A percentile compares a stretch with the other conserved stretches of the same genome.
phyloP scores from a whole-genome alignment of 2,888 invertebrate species.

The Drosophila nr. medialis region DNA sequence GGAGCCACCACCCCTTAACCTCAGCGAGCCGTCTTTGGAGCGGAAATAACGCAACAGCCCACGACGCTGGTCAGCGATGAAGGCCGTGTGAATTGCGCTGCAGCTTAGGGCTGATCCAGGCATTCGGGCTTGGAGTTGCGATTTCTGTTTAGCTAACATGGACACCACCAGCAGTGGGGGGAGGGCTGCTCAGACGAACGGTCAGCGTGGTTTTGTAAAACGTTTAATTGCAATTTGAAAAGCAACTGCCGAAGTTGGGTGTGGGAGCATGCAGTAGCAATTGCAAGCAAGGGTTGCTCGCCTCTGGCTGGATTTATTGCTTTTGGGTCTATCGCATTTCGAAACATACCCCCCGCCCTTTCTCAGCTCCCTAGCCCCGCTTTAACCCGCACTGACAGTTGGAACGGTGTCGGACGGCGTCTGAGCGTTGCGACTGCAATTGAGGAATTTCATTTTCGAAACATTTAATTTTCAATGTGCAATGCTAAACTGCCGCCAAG shows the following conservation, averaged over 20 bases:
- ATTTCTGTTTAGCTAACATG: constrained; percentile 72
- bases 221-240: constrained; percentile 82
- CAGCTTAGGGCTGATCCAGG: constrained; percentile 45
- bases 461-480: constrained; percentile 78
- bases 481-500: constrained; percentile 56
- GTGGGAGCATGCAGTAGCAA: constrained; percentile 11
- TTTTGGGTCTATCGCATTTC: constrained; percentile 71
- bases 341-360: not conserved
- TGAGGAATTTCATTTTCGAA: constrained; percentile 81
- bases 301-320: constrained; percentile 70
- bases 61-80: constrained; percentile 57
- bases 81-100: constrained; percentile 68
- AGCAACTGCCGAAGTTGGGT: constrained; percentile 42
- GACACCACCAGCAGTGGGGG: constrained; percentile 17
- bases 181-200: constrained; percentile 49
- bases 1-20: not conserved
- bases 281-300: constrained; percentile 64
- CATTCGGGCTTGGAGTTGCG: constrained; percentile 17
- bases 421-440: constrained; percentile 72
- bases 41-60: constrained; percentile 73
- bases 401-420: constrained; percentile 32
- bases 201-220: constrained; percentile 81
- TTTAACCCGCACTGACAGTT: constrained; percentile 11
- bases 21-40: constrained; percentile 47
- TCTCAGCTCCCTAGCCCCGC: not conserved